Base-by-base conservation (phyloP, 2,888 invertebrate species). In the Leptura quadrifasciata region DNA sequence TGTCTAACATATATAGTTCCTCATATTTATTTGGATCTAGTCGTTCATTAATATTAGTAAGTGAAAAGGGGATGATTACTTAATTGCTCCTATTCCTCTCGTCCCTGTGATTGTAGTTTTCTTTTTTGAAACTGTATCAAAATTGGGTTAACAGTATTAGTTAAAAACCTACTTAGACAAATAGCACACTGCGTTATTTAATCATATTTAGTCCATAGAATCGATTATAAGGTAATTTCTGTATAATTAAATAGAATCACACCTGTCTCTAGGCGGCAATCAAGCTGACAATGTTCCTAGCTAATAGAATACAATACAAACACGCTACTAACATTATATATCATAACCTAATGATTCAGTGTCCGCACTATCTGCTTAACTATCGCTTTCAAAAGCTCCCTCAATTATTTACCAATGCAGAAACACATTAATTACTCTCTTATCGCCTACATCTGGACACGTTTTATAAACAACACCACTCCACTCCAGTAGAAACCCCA, bases 281-380 rank as follows among this genome's bases (percentile, higher is more conserved):
- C 86, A 85, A 82, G 84, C 81, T 79, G 81, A 82, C 84, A 85
- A 85, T 85, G 83, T 83, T 79, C 83, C 84, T 79, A 84, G 83
- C 83, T 83, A 84, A 87, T 85, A 84, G 82, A 85, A 84, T 83
- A 86, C 86, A 87, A 87, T 86, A 87, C 87, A 87, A 87, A 87
- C 83, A 83, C 79, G 82, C 82, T 80, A 83, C 81, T 76, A 77
- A 80, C 81, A 81, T 84, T 83, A 87, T 87, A 86, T 86, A 87
- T 87, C 87, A 87, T 87, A 87, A 87, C 83, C 82, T 87, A 87
- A 87, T 86, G 87, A 85, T 86, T 85, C 84, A 85, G 85, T 86
- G 86, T 86, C 85, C 84, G 76, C 85, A 86, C 85, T 87, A 86
- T 87, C 86, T 81, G 80, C 76, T 70, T 79, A 82, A 83, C 85